Conservation (phyloP, 1,140 invertebrate species). For the Proctacanthus coquilletti region DNA sequence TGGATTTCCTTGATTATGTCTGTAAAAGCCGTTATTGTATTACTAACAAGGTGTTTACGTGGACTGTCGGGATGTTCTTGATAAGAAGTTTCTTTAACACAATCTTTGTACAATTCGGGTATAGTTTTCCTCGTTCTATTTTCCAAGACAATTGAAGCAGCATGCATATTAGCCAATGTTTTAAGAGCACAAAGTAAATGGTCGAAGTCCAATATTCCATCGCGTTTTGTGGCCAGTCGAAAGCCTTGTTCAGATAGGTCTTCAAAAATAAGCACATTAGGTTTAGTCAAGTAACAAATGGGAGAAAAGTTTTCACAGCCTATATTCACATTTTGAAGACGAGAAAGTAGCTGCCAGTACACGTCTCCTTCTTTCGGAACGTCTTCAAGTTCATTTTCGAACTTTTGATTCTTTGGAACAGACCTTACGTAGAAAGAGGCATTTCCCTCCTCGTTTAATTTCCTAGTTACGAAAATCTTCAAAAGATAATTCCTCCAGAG, state of each 20-base stretch:
- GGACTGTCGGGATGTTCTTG: conserved; percentile 20
- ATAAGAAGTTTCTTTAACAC: conserved; percentile 36
- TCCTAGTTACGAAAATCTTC: too few species aligned
- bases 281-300: conserved; percentile 30
- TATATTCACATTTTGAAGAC: conserved; percentile 17
- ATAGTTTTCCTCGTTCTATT: conserved; percentile 26
- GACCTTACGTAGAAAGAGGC: too few species aligned
- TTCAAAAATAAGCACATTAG: conserved; percentile 33
- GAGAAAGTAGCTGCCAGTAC: conserved; percentile 30
- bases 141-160: conserved; percentile 37
- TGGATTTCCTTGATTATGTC: conserved; percentile 31
- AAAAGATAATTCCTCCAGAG: too few species aligned
- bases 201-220: conserved; percentile 30
- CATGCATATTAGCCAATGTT: conserved; percentile 37
- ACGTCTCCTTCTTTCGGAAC: conserved; percentile 34
- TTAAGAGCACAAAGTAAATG: conserved; percentile 34
- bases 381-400: too few species aligned
- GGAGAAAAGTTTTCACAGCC: conserved; percentile 22
- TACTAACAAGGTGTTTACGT: conserved; percentile 28
- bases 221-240: conserved; percentile 19
- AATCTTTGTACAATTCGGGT: conserved; percentile 29
- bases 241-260: conserved; percentile 29
- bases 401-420: too few species aligned
- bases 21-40: conserved; percentile 29
- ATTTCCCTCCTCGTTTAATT: too few species aligned